A percentile compares a stretch with the other conserved stretches of the same genome.
Conservation (phyloP, 2,888 invertebrate species). For the Cerceris rybyensis region DNA sequence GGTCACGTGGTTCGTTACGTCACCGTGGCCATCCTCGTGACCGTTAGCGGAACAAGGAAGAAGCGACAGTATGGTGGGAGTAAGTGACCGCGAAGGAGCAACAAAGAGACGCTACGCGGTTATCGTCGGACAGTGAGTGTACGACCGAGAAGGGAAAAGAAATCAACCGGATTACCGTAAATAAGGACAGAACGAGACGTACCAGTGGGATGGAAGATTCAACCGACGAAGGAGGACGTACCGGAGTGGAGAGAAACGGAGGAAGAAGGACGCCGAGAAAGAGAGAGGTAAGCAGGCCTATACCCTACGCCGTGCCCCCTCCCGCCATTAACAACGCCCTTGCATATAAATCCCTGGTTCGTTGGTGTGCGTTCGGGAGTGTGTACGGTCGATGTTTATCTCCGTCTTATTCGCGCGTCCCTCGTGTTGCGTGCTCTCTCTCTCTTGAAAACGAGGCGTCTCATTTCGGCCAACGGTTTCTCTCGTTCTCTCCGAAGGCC, state of each 20-base stretch:
- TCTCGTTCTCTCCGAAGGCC: constrained; percentile 52
- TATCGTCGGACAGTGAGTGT: constrained; percentile 49
- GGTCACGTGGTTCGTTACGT: constrained; percentile 70
- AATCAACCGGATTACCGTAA: constrained; percentile 41
- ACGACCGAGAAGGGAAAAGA: constrained; percentile 30
- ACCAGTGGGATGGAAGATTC: constrained; percentile 36
- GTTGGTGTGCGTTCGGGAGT: constrained; percentile 63
- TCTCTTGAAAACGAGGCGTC: constrained; percentile 25
- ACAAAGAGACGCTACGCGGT: constrained; percentile 44
- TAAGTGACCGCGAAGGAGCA: constrained; percentile 18
- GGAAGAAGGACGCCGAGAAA: constrained; percentile 36
- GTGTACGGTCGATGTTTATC: constrained; percentile 59
- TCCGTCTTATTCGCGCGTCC: constrained; percentile 61
- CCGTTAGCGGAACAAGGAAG: constrained; percentile 29
- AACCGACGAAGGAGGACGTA: constrained; percentile 20
- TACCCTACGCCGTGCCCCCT: constrained; percentile 69
- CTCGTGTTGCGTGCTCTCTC: constrained; percentile 38
- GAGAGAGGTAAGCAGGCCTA: constrained; percentile 51
- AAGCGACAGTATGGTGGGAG: neutral
- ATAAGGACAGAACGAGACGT: constrained; percentile 51
- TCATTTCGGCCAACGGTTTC: constrained; percentile 46
- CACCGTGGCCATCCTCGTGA: constrained; percentile 71
- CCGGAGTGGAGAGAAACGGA: constrained; percentile 35
- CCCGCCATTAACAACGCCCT: constrained; percentile 81
- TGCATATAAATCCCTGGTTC: constrained; percentile 80